Evolutionary conservation across 1,140 invertebrate genomes (phyloP).

Genomic region (Caerostris extrusa): DNA sequence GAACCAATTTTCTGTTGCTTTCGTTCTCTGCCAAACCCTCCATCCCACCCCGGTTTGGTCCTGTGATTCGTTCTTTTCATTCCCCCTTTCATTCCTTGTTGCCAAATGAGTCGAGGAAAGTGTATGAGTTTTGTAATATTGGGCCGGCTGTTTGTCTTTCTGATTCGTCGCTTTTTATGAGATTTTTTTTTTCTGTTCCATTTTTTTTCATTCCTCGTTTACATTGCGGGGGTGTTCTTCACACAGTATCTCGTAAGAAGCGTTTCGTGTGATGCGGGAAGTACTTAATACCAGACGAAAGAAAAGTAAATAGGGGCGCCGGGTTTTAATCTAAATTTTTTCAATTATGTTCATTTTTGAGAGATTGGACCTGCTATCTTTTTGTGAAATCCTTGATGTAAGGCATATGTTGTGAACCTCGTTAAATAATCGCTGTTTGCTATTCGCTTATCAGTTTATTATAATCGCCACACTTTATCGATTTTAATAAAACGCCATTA

Average conservation of each 20-base stretch:
- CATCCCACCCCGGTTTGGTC: not conserved
- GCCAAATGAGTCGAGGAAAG: not conserved
- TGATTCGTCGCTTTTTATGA: not conserved
- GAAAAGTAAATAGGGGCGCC: not conserved
- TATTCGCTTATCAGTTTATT: too few species aligned
- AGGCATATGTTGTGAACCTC: too few species aligned
- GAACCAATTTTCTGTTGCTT: constrained; percentile 1
- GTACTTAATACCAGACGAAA: not conserved
- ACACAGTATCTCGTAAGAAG: not conserved
- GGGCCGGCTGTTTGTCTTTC: not conserved
- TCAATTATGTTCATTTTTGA: too few species aligned
- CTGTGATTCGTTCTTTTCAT: too few species aligned
- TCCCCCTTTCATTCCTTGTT: not conserved
- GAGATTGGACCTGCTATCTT: too few species aligned
- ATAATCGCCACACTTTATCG: too few species aligned
- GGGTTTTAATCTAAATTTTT: not conserved
- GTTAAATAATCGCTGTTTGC: too few species aligned
- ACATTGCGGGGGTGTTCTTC: not conserved
- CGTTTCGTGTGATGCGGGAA: not conserved
- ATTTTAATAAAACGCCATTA: too few species aligned
- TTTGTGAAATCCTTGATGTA: too few species aligned
- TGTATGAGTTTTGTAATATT: constrained; percentile 32
- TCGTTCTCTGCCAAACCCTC: not conserved
- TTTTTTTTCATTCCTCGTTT: not conserved
- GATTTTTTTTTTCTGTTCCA: not conserved